Percentiles rank a stretch among this genome's conserved stretches.
Evolutionary conservation across 92 coral and sea anemone genomes (phyloP).

Genomic region (Palythoa heliodiscus): DNA sequence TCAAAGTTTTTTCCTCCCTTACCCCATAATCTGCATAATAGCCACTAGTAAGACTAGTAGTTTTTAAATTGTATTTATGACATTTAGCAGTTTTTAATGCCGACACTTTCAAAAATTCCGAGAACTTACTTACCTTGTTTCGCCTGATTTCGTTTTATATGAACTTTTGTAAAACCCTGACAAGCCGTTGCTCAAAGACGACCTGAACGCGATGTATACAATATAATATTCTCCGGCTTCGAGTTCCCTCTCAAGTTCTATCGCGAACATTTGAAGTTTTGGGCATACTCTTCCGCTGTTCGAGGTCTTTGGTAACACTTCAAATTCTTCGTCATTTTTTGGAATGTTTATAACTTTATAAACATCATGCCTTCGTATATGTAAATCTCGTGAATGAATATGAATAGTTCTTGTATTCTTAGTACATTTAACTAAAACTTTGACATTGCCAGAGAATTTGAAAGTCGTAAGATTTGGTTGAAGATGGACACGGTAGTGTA

Average conservation of each 20-base stretch:
- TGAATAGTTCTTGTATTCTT: conserved; percentile 62
- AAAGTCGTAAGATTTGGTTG: conserved; percentile 80
- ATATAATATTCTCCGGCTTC: conserved; percentile 51
- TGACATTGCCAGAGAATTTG: conserved; percentile 73
- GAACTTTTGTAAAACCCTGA: conserved; percentile 90
- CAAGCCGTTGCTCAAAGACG: conserved; percentile 67
- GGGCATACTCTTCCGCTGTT: conserved; percentile 40
- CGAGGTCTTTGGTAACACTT: neutral
- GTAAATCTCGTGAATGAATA: conserved; percentile 69
- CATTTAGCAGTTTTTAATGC: too few relatives aligned
- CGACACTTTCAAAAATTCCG: neutral
- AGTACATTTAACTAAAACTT: conserved; percentile 55
- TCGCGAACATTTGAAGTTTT: conserved; percentile 63
- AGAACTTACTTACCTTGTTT: conserved; percentile 62
- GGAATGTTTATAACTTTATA: conserved; percentile 33
- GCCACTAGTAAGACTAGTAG: too few relatives aligned
- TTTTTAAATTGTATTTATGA: too few relatives aligned
- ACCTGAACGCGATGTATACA: conserved; percentile 54
- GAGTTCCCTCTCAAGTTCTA: conserved; percentile 55
- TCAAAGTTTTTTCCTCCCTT: too few relatives aligned
- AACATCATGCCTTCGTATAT: conserved; percentile 18
- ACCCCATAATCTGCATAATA: too few relatives aligned
- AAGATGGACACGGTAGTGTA: conserved; percentile 66
- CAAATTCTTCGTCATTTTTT: neutral
- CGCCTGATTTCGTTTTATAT: conserved; percentile 65